phyloP scores from a whole-genome alignment of 1,140 invertebrate species.

The Brachionus manjavacas region DNA sequence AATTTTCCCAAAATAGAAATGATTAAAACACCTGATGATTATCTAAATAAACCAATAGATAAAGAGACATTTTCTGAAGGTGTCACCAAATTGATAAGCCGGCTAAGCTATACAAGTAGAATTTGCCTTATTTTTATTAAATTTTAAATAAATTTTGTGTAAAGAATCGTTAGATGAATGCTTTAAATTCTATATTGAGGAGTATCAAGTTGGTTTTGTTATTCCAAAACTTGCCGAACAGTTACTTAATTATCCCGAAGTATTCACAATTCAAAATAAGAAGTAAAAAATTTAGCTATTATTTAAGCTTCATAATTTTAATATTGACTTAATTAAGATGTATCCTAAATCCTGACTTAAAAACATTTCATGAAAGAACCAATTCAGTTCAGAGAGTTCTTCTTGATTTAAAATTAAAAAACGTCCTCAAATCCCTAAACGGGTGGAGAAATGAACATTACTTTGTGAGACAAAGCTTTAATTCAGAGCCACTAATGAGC shows the following conservation, averaged over 20 bases:
- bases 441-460: constrained; percentile 31
- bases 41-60: background rate
- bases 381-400: background rate
- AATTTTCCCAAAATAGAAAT: background rate
- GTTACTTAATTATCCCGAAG: constrained; percentile 71
- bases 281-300: background rate
- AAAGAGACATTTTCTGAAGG: background rate
- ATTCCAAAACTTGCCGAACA: constrained; percentile 73
- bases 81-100: background rate
- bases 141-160: background rate
- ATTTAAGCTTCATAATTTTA: background rate
- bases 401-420: background rate
- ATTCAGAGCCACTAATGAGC: background rate
- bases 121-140: background rate
- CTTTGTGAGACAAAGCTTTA: constrained; percentile 31
- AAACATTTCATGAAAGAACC: constrained; percentile 6
- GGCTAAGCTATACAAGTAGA: background rate
- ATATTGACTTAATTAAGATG: background rate
- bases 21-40: background rate
- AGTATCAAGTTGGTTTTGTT: constrained; percentile 78
- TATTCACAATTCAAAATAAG: constrained; percentile 64
- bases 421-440: background rate
- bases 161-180: background rate
- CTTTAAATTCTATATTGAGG: constrained; percentile 70
- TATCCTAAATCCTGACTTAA: background rate